Evolutionary conservation across 1,140 invertebrate genomes (phyloP).

Genomic region (Zaprionus tsacasi): DNA sequence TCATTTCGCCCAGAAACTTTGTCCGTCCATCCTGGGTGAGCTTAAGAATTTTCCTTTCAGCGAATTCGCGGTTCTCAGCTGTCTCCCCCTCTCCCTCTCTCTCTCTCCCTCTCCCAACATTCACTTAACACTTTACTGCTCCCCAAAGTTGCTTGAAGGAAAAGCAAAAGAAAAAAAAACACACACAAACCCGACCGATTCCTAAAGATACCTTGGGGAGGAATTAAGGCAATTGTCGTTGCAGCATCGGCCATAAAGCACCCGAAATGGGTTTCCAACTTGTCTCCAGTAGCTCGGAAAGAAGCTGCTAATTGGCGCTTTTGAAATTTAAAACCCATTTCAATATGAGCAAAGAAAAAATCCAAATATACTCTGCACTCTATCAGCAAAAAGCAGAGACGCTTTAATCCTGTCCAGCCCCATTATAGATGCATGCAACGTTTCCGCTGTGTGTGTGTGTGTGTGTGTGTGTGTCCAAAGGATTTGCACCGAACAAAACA

Average conservation of each 20-base stretch:
- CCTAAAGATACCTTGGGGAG: constrained; percentile 68
- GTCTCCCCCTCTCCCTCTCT: constrained; percentile 41
- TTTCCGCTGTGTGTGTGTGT: constrained; percentile 41
- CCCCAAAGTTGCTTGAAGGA: constrained; percentile 2
- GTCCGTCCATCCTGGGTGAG: constrained; percentile 15
- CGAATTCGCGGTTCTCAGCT: constrained; percentile 15
- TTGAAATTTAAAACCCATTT: constrained; percentile 40
- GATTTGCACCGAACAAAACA: constrained; percentile 58
- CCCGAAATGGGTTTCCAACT: constrained; percentile 36
- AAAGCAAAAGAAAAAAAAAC: constrained; percentile 29
- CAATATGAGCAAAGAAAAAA: constrained; percentile 19
- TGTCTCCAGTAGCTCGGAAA: constrained; percentile 10
- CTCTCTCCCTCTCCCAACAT: constrained; percentile 25
- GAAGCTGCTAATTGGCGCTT: constrained; percentile 66
- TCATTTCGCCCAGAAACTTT: constrained; percentile 63
- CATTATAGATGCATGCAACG: constrained; percentile 56
- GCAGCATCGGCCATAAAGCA: constrained; percentile 20
- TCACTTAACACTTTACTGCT: constrained; percentile 14
- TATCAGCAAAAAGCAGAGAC: constrained; percentile 1
- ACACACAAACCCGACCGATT: constrained; percentile 7
- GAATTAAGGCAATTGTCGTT: constrained; percentile 66
- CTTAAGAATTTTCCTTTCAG: not conserved
- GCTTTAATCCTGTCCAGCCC: constrained; percentile 45
- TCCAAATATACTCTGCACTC: not conserved
- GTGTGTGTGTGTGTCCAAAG: constrained; percentile 51